Evolutionary conservation across 2,888 invertebrate species (phyloP), one percentile per base, ranked within the genome.

Genomic region (Acronicta leporina): DNA sequence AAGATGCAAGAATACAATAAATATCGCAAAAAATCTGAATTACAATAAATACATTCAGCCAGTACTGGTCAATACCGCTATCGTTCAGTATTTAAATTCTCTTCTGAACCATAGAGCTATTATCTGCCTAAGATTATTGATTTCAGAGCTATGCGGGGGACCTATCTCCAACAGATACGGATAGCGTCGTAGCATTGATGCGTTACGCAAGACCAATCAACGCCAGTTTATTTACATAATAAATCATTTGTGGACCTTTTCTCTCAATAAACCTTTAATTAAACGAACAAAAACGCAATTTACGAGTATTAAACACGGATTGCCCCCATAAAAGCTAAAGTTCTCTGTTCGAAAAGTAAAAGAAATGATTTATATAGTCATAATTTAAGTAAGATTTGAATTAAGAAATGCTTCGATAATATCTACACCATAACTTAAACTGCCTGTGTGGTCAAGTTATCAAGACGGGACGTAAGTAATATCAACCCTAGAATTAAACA

Each of bases 401-500:
- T 80, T 73, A 68, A 73, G 79, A 69, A 83, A 77, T 58, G 16
- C n/a, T 58, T 59, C 64, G 61, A 76, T 73, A 62, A 56, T 30
- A 78, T 74, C 58, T 68, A 54, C 49, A 58, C 41, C 38, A 45
- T 64, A 47, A 64, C 35, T 59, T 51, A 50, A 59, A 45, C 45
- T 38, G 27, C 42, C 58, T 56, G 40, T 52, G 38, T 45, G 50
- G 47, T 16, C 53, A 50, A 8, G 11, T n/a, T 9, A 7, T n/a
- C 11, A 16, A 42, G 1, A 8, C 5, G 16, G 5, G 10, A 45
- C n/a, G 25, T 6, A 57, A 52, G 15, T 8, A 10, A 13, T 11
- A 1, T 0, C 2, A 14, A 15, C 0, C 0, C 8, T 43, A 4
- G 6, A 27, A 9, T 25, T 5, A 9, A 60, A 58, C 42, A 41